phyloP scores from a whole-genome alignment of 2,797 vertebrate genomes.

The Carcharodon carcharias region DNA sequence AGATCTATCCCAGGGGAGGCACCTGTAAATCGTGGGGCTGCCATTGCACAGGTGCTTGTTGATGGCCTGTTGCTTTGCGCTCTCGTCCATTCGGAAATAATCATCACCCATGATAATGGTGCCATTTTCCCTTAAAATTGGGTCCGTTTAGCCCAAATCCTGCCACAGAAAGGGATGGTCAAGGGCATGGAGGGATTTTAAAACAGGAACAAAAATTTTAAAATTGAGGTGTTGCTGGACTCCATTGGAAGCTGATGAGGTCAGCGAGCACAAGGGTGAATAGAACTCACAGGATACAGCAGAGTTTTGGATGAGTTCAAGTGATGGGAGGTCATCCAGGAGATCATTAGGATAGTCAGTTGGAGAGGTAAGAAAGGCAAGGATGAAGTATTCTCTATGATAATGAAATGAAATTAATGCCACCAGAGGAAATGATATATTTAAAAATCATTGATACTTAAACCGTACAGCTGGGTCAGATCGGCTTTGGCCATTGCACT shows the following conservation, averaged over 20 bases:
- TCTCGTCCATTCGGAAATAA: no score
- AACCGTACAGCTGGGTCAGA: no score
- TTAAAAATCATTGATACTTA: not conserved
- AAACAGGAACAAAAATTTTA: not conserved
- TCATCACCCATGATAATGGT: no score
- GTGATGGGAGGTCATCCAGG: not conserved
- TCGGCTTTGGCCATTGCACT: not conserved
- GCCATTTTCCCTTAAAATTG: no score
- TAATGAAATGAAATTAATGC: not conserved
- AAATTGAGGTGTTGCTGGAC: not conserved
- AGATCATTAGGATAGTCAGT: not conserved
- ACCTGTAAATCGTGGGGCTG: no score
- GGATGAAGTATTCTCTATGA: not conserved
- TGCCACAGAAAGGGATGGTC: not conserved
- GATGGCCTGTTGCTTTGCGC: no score
- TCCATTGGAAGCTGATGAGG: not conserved
- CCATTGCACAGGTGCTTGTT: no score
- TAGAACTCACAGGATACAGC: not conserved
- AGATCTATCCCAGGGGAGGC: no score
- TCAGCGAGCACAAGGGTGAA: not conserved
- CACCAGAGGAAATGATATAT: not conserved
- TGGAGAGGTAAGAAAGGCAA: not conserved
- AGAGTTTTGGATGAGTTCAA: not conserved
- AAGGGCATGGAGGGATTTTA: not conserved
- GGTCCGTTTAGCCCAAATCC: no score